Conservation (phyloP, 2,113 vertebrate genomes). For the Esox niger region DNA sequence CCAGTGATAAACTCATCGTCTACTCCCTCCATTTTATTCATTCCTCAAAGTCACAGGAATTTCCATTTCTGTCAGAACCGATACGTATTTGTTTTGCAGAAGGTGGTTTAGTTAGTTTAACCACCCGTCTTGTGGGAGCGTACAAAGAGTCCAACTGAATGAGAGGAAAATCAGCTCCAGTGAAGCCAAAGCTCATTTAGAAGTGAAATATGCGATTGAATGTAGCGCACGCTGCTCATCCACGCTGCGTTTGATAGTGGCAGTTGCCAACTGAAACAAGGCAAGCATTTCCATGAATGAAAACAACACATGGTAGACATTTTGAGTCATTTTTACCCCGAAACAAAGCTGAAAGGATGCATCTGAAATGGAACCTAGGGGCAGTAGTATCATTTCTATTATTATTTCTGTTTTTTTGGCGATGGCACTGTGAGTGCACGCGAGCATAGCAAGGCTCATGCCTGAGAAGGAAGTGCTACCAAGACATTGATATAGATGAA, state of each 20-base stretch:
- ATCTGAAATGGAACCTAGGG: conserved; percentile 9
- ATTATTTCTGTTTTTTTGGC: too few species aligned
- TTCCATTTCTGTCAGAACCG: conserved; percentile 7
- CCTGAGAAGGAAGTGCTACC: conserved; percentile 5
- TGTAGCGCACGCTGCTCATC: conserved; percentile 16
- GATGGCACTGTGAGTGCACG: conserved; percentile 35
- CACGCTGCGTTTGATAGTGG: conserved; percentile 18
- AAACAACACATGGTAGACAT: conserved; percentile 26
- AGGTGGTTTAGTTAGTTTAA: background rate
- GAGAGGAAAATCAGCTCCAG: conserved; percentile 18
- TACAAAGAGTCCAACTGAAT: background rate
- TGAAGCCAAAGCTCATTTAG: conserved; percentile 37
- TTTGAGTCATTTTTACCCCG: conserved; percentile 13
- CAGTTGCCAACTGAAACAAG: conserved; percentile 11
- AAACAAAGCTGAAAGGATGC: conserved; percentile 28
- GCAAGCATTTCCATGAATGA: conserved; percentile 19
- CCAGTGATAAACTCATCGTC: background rate
- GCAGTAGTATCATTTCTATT: too few species aligned
- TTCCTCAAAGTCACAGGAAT: conserved; percentile 6
- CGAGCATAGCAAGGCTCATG: conserved; percentile 40
- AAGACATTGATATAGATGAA: conserved; percentile 46
- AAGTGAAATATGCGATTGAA: conserved; percentile 28
- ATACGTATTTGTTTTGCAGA: conserved; percentile 17
- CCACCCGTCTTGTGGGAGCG: background rate
- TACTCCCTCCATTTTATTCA: background rate